Evolutionary conservation across 2,888 invertebrate species (phyloP).

Genomic region (Eristalis pertinax): DNA sequence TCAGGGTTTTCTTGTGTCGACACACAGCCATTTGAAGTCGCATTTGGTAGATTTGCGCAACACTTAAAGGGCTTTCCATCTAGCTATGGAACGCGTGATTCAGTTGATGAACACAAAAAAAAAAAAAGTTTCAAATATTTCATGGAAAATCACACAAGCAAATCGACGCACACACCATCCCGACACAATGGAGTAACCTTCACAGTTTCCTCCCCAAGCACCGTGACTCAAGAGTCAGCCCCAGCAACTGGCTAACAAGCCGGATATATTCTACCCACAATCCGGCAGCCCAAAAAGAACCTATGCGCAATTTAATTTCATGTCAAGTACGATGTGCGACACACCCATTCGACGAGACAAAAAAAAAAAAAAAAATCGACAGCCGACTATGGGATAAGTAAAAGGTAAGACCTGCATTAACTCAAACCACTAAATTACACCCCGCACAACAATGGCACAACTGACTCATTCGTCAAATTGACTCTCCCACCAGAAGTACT

Average conservation of each 20-base stretch:
- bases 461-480: constrained; percentile 58
- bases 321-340: constrained; percentile 22
- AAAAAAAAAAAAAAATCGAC: too few relatives aligned
- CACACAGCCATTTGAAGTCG: background rate
- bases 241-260: too few relatives aligned
- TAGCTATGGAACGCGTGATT: background rate
- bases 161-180: background rate
- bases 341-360: constrained; percentile 25
- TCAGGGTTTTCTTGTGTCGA: background rate
- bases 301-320: constrained; percentile 17
- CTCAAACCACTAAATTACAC: constrained; percentile 34
- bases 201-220: background rate
- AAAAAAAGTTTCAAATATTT: too few relatives aligned
- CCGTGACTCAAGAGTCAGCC: background rate
- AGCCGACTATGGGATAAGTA: background rate
- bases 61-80: background rate
- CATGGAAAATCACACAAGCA: background rate
- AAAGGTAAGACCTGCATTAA: constrained; percentile 24
- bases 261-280: constrained; percentile 13
- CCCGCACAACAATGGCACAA: constrained; percentile 33
- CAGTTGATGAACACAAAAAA: background rate
- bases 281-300: background rate
- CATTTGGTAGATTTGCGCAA: background rate
- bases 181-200: background rate
- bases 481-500: constrained; percentile 28